A percentile compares a stretch with the other conserved stretches of the same genome.
These are phyloP conservation scores for Cataglyphis altisquamis DNA, from an alignment of 2,888 invertebrate species.

Conservation along the genomic window DNA sequence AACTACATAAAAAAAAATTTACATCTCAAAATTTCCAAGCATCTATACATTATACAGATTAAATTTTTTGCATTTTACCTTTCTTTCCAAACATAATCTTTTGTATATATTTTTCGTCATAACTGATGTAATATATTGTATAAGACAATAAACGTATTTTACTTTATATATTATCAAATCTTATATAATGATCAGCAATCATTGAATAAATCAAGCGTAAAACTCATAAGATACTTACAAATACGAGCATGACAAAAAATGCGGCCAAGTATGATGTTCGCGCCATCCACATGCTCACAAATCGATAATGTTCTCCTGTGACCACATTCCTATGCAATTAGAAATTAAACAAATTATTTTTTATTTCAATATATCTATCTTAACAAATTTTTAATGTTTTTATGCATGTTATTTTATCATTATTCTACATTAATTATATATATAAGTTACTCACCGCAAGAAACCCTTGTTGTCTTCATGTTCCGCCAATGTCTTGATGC, in stretches of 20 bases:
- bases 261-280: constrained; percentile 98
- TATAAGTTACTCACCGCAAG: constrained; percentile 88
- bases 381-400: neutral
- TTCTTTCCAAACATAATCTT: neutral
- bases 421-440: neutral
- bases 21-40: neutral
- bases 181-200: neutral
- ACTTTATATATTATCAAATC: neutral
- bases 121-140: neutral
- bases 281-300: constrained; percentile 98
- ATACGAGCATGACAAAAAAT: constrained; percentile 98
- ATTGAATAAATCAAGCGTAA: neutral
- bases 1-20: neutral
- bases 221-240: constrained; percentile 92
- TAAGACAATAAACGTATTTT: neutral
- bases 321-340: constrained; percentile 93
- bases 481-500: constrained; percentile 97
- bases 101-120: neutral
- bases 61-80: constrained; percentile 7
- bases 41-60: neutral
- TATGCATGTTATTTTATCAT: neutral
- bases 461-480: constrained; percentile 98
- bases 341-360: constrained; percentile 5
- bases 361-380: neutral
- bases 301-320: constrained; percentile 99